Conservation (phyloP, 2,888 invertebrate species). For the Epiperipatus broadwayi region DNA sequence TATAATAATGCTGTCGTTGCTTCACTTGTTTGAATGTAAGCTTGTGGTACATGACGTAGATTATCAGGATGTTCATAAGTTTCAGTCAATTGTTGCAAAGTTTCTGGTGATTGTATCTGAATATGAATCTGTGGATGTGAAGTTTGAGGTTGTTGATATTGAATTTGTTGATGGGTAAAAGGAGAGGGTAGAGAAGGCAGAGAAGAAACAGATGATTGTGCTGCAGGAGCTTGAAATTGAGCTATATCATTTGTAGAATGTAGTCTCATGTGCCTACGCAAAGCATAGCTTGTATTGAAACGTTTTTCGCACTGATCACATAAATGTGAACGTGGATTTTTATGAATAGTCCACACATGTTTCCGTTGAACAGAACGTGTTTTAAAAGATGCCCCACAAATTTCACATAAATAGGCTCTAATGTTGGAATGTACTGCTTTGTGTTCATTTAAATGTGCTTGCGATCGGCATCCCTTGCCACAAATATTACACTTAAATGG, state of each 20-base stretch:
- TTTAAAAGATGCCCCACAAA: conserved; percentile 35
- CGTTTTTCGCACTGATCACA: conserved; percentile 26
- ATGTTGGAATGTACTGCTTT: conserved; percentile 29
- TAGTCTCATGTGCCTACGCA: conserved; percentile 26
- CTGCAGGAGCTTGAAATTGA: neutral
- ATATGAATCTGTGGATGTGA: conserved; percentile 1
- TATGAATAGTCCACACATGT: conserved; percentile 29
- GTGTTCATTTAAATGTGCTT: conserved; percentile 27
- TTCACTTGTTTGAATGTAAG: conserved; percentile 16
- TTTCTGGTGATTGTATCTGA: conserved; percentile 12
- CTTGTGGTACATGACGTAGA: conserved; percentile 7
- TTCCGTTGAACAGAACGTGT: conserved; percentile 29
- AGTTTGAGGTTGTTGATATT: conserved; percentile 6
- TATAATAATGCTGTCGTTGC: conserved; percentile 17
- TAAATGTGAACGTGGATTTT: conserved; percentile 26
- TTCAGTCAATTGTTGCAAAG: neutral
- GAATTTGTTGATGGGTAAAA: conserved; percentile 8
- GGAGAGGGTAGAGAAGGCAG: conserved; percentile 1
- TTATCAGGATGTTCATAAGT: conserved; percentile 9
- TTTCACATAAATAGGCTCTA: conserved; percentile 33
- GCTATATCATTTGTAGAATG: conserved; percentile 18
- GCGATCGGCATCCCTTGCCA: conserved; percentile 26
- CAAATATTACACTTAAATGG: conserved; percentile 24
- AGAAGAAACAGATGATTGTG: neutral
- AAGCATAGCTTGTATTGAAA: conserved; percentile 30